Conservation (phyloP, 2,888 invertebrate genomes). For the Tromatobia lineatoria region DNA sequence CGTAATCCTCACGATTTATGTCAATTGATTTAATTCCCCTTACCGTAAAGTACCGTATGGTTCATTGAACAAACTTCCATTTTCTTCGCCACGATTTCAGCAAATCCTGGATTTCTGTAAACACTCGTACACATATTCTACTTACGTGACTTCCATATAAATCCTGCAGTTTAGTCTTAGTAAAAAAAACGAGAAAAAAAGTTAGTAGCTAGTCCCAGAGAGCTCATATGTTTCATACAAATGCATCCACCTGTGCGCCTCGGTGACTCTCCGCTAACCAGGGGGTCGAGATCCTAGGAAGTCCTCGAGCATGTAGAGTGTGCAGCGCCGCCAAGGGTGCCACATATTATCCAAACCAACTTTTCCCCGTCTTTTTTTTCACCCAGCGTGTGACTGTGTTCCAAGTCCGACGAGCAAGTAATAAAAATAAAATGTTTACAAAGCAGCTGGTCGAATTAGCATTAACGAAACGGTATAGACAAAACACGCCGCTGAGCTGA, state of each 20-base stretch:
- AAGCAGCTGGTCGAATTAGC: slow-evolving; percentile 61
- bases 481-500: slow-evolving; percentile 36
- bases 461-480: slow-evolving; percentile 63
- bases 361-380: slow-evolving; percentile 9
- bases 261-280: slow-evolving; percentile 33
- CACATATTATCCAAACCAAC: slow-evolving; percentile 36
- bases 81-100: background rate
- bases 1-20: too few relatives aligned
- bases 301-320: slow-evolving; percentile 13
- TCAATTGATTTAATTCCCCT: background rate
- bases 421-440: slow-evolving; percentile 30
- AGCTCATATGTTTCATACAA: slow-evolving; percentile 37
- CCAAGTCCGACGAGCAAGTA: background rate
- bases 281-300: slow-evolving; percentile 46
- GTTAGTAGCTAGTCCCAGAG: background rate
- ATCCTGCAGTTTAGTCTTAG: background rate
- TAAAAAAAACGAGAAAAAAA: slow-evolving; percentile 9
- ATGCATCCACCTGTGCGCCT: slow-evolving; percentile 38
- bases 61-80: background rate
- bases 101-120: slow-evolving; percentile 2
- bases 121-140: background rate
- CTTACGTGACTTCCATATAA: slow-evolving; percentile 20
- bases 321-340: slow-evolving; percentile 46
- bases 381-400: slow-evolving; percentile 44
- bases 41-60: background rate